Evolutionary conservation across 2,113 vertebrate genomes (phyloP).

Genomic region (Otis tarda): DNA sequence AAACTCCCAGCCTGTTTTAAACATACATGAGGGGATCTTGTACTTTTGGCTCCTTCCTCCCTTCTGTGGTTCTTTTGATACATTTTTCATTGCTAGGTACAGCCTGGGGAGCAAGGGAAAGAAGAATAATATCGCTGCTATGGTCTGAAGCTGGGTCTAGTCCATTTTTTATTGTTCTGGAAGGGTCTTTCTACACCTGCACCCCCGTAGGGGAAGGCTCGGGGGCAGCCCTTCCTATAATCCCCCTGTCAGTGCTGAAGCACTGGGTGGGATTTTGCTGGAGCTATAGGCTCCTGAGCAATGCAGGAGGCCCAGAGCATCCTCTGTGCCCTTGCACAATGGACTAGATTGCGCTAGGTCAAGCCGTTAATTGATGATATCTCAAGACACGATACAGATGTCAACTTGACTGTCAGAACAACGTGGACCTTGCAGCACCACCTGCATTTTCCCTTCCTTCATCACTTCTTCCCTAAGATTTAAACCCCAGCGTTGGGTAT

Average conservation of each 20-base stretch:
- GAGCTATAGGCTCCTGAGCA: background rate
- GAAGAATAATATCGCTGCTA: background rate
- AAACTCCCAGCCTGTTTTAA: slow-evolving; percentile 38
- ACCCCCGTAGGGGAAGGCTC: background rate
- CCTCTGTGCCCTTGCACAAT: background rate
- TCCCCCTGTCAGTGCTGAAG: background rate
- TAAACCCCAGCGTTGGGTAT: background rate
- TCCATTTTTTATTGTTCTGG: background rate
- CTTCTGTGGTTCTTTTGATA: background rate
- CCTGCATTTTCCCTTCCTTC: background rate
- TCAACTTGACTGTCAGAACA: background rate
- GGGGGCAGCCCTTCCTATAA: background rate
- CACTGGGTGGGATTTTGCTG: background rate
- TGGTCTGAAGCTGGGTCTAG: background rate
- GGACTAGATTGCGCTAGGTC: background rate
- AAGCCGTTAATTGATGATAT: background rate
- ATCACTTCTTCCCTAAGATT: background rate
- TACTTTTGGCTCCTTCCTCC: background rate
- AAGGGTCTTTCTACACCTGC: background rate
- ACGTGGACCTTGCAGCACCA: background rate
- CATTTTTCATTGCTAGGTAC: background rate
- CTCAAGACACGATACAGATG: background rate
- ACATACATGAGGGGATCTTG: slow-evolving; percentile 6
- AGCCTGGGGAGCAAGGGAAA: background rate
- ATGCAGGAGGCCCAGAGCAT: background rate